Percentiles rank a stretch among this genome's conserved stretches.
Conservation (phyloP, 2,888 invertebrate species). For the Melanostoma mellinum region DNA sequence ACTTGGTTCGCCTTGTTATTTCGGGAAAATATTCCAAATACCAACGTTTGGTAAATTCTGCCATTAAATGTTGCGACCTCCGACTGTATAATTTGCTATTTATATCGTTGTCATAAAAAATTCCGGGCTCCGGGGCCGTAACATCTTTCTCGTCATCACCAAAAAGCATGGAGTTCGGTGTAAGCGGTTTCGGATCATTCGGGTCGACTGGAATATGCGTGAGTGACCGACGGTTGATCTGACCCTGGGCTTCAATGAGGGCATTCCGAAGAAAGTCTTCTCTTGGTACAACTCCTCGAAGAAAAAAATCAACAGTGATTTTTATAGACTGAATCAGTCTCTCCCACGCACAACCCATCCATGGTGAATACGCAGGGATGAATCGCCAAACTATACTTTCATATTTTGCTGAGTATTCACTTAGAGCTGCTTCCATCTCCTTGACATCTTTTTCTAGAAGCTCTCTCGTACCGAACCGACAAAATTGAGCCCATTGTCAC, state of each 20-base stretch:
- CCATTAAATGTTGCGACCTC: too few species aligned
- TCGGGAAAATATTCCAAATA: too few species aligned
- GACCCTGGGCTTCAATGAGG: conserved; percentile 1
- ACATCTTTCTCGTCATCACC: background rate
- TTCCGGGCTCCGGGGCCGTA: background rate
- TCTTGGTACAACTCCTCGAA: background rate
- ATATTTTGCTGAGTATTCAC: too few species aligned
- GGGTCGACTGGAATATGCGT: background rate
- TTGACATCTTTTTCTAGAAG: background rate
- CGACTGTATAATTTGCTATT: too few species aligned
- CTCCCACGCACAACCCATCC: background rate
- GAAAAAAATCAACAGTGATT: background rate
- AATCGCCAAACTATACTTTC: too few species aligned
- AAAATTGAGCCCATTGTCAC: background rate
- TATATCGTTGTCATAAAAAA: too few species aligned
- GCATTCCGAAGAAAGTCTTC: background rate
- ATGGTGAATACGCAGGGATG: background rate
- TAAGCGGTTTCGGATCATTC: background rate
- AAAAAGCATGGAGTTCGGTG: background rate
- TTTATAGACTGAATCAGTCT: background rate
- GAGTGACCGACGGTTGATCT: background rate
- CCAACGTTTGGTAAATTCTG: too few species aligned
- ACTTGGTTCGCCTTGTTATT: too few species aligned
- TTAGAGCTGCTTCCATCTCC: background rate
- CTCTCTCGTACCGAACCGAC: too few species aligned